phyloP scores from a whole-genome alignment of 2,113 vertebrate genomes.

The Prunella himalayana region DNA sequence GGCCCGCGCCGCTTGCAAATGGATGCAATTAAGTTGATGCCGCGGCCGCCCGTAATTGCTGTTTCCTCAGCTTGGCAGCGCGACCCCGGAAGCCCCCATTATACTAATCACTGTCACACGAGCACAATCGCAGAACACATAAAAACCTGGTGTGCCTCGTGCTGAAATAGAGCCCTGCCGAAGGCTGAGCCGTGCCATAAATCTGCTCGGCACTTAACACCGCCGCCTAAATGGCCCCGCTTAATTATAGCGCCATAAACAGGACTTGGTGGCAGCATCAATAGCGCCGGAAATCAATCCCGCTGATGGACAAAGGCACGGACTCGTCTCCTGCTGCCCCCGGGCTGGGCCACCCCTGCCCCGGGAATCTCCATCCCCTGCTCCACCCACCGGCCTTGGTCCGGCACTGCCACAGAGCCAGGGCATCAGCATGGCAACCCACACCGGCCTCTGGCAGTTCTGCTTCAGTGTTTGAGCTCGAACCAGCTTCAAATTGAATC shows the following conservation, averaged over 20 bases:
- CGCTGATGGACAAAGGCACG: neutral
- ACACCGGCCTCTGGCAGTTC: slow-evolving; percentile 77
- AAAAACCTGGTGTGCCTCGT: neutral
- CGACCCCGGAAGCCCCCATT: slow-evolving; percentile 30
- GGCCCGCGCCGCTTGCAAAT: neutral
- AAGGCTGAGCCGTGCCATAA: neutral
- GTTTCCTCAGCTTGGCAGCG: slow-evolving; percentile 34
- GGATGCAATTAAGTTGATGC: slow-evolving; percentile 20
- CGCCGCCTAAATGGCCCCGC: slow-evolving; percentile 13
- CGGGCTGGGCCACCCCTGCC: neutral
- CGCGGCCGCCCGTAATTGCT: neutral
- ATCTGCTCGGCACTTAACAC: slow-evolving; percentile 42
- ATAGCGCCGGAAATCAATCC: neutral
- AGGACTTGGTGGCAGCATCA: neutral
- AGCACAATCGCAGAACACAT: neutral
- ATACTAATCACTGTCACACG: slow-evolving; percentile 19
- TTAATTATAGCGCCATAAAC: slow-evolving; percentile 47
- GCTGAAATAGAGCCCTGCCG: neutral
- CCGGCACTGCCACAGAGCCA: neutral
- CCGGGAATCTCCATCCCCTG: rapidly evolving
- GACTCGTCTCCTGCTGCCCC: neutral
- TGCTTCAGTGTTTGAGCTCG: slow-evolving; percentile 67
- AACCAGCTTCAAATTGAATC: slow-evolving; percentile 81
- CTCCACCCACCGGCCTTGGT: neutral
- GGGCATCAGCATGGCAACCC: slow-evolving; percentile 59